Evolutionary conservation across 2,113 vertebrate genomes (phyloP).

Genomic region (Ctenomys sociabilis): DNA sequence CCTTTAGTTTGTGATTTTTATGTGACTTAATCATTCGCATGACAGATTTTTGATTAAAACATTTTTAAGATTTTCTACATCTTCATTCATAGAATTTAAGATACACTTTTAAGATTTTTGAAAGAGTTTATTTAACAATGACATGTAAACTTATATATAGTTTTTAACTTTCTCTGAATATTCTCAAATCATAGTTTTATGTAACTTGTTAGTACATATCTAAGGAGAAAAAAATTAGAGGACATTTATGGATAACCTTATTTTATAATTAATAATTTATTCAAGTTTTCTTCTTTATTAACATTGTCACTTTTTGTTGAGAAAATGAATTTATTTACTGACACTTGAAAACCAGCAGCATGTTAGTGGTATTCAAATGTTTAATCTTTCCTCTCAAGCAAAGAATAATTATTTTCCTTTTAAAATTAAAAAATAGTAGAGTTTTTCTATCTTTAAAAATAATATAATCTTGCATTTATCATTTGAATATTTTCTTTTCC

Average conservation of each 20-base stretch:
- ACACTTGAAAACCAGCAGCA: not conserved
- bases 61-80: not conserved
- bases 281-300: slow-evolving; percentile 37
- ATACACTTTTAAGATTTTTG: not conserved
- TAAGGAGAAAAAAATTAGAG: not conserved
- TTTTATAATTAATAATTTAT: not conserved
- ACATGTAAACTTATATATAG: slow-evolving; percentile 6
- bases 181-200: slow-evolving; percentile 50
- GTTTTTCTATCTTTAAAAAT: not conserved
- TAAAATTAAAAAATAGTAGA: not conserved
- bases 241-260: slow-evolving; percentile 31
- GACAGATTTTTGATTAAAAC: not conserved
- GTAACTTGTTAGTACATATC: not conserved
- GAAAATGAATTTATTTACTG: not conserved
- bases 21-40: not conserved
- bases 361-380: not conserved
- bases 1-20: not conserved
- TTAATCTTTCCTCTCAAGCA: not conserved
- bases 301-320: not conserved
- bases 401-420: not conserved
- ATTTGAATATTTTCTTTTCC: not conserved
- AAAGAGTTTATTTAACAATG: not conserved
- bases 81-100: not conserved
- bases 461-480: not conserved
- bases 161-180: not conserved